A percentile compares a stretch with the other conserved stretches of the same genome.
Evolutionary conservation across 2,797 vertebrate genomes (phyloP).

Genomic region (Sebastes cheni): DNA sequence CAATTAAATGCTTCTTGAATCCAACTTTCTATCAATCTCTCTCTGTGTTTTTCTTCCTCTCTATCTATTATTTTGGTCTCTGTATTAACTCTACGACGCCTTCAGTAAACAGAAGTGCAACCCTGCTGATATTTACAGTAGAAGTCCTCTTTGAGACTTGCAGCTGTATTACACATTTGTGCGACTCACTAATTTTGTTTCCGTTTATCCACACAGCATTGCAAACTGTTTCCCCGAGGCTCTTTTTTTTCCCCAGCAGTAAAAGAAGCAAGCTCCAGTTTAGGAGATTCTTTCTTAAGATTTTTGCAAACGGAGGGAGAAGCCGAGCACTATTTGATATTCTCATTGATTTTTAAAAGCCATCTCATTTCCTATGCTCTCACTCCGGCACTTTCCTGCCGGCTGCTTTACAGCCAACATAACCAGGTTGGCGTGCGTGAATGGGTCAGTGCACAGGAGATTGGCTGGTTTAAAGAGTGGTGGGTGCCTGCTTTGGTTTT

Average conservation of each 20-base stretch:
- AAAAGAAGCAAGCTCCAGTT: conserved; percentile 13
- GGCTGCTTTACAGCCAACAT: conserved; percentile 34
- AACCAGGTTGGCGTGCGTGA: conserved; percentile 9
- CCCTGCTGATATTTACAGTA: conserved; percentile 8
- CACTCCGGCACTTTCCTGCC: background rate
- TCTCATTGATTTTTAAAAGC: conserved; percentile 48
- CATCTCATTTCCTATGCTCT: conserved; percentile 37
- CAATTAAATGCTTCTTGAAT: conserved; percentile 66
- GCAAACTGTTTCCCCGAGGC: background rate
- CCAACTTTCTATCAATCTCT: conserved; percentile 36
- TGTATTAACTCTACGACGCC: background rate
- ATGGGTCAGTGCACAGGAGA: conserved; percentile 25
- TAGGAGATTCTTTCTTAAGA: background rate
- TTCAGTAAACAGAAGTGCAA: background rate
- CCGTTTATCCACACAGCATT: conserved; percentile 7
- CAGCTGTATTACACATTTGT: conserved; percentile 21
- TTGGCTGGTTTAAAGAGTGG: conserved; percentile 5
- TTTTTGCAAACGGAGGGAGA: background rate
- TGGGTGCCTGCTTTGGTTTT: background rate
- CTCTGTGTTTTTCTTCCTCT: conserved; percentile 8
- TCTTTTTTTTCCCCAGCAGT: background rate
- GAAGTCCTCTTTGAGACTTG: background rate
- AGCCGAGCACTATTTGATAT: conserved; percentile 7
- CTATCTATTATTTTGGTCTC: background rate
- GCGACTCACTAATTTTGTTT: conserved; percentile 9